phyloP scores from a whole-genome alignment of 2,797 vertebrate species.

The Brotula barbata region DNA sequence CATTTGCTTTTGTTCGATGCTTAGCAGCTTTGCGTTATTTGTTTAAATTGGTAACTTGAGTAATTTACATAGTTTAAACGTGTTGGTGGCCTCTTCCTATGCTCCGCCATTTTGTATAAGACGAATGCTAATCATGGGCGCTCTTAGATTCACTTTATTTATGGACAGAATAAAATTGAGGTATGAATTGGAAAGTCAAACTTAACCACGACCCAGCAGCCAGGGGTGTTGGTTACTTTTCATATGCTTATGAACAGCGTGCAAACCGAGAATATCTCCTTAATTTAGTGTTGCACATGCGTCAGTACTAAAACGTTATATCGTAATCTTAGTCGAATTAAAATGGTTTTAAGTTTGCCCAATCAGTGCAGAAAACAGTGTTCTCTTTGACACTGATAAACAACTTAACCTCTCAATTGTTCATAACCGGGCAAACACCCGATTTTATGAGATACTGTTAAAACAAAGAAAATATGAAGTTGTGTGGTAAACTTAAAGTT shows the following conservation, averaged over 20 bases:
- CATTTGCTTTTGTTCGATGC: slow-evolving; percentile 51
- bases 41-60: slow-evolving; percentile 75
- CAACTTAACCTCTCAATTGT: slow-evolving; percentile 35
- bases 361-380: slow-evolving; percentile 60
- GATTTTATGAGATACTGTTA: slow-evolving; percentile 78
- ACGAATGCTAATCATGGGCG: slow-evolving; percentile 88
- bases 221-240: slow-evolving; percentile 60
- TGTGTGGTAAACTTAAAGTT: slow-evolving; percentile 78
- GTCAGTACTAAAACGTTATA: slow-evolving; percentile 80
- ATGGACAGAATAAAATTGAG: slow-evolving; percentile 76
- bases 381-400: slow-evolving; percentile 29
- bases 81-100: slow-evolving; percentile 86
- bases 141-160: slow-evolving; percentile 85
- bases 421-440: slow-evolving; percentile 51
- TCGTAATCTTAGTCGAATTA: slow-evolving; percentile 63
- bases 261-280: slow-evolving; percentile 39
- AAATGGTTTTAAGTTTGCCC: slow-evolving; percentile 67
- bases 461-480: slow-evolving; percentile 85
- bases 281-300: slow-evolving; percentile 75
- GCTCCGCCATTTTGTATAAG: slow-evolving; percentile 87
- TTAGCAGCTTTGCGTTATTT: slow-evolving; percentile 52
- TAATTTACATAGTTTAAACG: slow-evolving; percentile 85
- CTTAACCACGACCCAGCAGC: slow-evolving; percentile 34
- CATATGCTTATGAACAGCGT: slow-evolving; percentile 37
- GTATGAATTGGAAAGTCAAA: slow-evolving; percentile 55